Conservation (phyloP, 2,888 invertebrate species). For the Ceraclea dissimilis region DNA sequence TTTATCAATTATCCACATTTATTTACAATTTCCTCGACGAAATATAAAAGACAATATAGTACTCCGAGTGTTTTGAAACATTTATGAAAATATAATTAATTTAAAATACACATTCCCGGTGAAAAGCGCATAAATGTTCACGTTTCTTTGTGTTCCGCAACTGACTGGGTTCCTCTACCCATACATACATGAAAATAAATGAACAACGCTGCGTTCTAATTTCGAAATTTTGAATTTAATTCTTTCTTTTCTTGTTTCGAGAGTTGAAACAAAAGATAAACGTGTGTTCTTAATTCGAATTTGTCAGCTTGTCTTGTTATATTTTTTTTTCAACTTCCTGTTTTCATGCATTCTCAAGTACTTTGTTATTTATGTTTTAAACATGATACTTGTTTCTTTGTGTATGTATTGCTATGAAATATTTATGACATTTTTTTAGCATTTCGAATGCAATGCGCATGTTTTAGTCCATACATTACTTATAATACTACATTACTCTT, state of each 20-base stretch:
- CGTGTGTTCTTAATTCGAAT: neutral
- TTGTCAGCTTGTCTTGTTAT: neutral
- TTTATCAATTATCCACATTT: neutral
- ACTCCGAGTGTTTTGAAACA: no score
- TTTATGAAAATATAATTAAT: no score
- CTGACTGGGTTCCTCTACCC: no score
- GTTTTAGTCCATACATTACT: neutral
- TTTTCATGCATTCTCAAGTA: no score
- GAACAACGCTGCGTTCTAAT: no score
- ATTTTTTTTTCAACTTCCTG: neutral
- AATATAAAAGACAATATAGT: no score
- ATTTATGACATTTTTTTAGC: neutral
- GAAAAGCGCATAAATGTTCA: neutral
- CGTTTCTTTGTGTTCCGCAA: neutral
- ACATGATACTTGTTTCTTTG: neutral
- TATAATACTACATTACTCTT: no score
- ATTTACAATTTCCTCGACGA: no score
- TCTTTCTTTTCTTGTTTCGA: no score
- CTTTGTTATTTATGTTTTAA: no score
- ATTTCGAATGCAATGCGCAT: neutral
- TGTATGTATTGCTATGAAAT: neutral
- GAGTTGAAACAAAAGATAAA: neutral
- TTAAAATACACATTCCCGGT: neutral
- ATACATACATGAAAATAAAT: no score
- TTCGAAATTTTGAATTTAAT: no score